Evolutionary conservation across 2,888 invertebrate genomes (phyloP), one percentile per base, ranked within the genome.

Genomic region (Ryuthela nishihirai): DNA sequence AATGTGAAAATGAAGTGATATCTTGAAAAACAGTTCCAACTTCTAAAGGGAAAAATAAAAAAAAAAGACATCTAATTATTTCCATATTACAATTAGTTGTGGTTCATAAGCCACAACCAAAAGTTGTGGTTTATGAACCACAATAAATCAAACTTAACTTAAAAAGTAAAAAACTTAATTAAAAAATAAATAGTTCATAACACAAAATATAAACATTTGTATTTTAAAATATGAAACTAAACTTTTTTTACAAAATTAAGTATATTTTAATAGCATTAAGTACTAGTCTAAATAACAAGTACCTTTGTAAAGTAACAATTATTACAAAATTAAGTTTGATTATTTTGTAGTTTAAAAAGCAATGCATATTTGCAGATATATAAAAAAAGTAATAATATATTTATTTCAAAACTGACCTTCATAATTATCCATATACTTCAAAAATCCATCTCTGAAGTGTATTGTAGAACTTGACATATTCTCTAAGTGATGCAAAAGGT

Each of bases 1-100:
- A 74, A 71, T 84, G 83, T 4, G 81, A 78, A 55, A 81, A 77
- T 58, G 76, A 74, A 66, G 77, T 78, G 17, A 82, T 73, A 63
- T 71, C 71, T 29, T 74, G 76, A 35, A 77, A 71, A 15, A 79
- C 70, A 54, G 74, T 65, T 67, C 70, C 69, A 18, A 72, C 42
- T 24, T 65, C 65, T 45, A 45, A 10, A 40, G 38, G 41, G 36
- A 46, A 21, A 24, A 59, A 26, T 9, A 12, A 12, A 23, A 25
- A 41, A 26, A 5, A 43, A 35, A 20, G 25, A 55, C 10, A n/a
- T n/a, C n/a, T n/a, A 44, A 44, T 23, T 7, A 10, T 12, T 9
- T 29, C 10, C 41, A 15, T 42, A 32, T 50, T 7, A 26, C 34
- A 34, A 50, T 26, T n/a, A 23, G 6, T 32, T 32, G 23, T 12